phyloP scores from a whole-genome alignment of 2,113 vertebrate genomes.

The Nymphicus hollandicus region DNA sequence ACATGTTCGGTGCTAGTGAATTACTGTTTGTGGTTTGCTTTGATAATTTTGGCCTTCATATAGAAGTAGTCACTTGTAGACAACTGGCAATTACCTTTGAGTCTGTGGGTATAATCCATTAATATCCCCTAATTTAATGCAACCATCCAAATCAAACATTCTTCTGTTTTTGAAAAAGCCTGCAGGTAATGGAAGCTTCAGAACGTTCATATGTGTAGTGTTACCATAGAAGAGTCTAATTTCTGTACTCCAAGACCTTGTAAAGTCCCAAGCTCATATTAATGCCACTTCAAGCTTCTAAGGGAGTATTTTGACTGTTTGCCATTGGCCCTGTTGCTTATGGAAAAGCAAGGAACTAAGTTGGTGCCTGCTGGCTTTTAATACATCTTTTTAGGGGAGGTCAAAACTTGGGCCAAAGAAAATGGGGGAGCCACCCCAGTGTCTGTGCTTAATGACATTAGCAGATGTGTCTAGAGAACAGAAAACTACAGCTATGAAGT shows the following conservation, averaged over 20 bases:
- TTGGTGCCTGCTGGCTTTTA: constrained; percentile 1
- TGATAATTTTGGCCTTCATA: constrained; percentile 50
- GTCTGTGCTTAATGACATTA: constrained; percentile 13
- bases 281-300: constrained; percentile 36
- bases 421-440: constrained; percentile 25
- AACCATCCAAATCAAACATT: constrained; percentile 62
- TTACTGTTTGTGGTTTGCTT: constrained; percentile 52
- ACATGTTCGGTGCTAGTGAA: constrained; percentile 4
- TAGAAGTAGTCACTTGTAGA: constrained; percentile 35
- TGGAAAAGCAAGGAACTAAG: constrained; percentile 29
- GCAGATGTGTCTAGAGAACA: constrained; percentile 7
- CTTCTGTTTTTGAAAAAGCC: constrained; percentile 27
- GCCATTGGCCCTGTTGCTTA: constrained; percentile 20
- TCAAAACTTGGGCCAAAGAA: constrained; percentile 44
- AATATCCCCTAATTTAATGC: constrained; percentile 37
- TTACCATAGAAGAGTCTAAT: constrained; percentile 16
- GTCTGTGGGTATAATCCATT: constrained; percentile 36
- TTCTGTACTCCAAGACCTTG: constrained; percentile 38
- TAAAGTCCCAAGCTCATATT: constrained; percentile 28
- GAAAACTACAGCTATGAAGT: not conserved
- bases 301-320: constrained; percentile 47
- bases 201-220: not conserved
- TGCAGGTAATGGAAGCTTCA: constrained; percentile 54
- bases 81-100: constrained; percentile 42
- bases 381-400: constrained; percentile 13